Conservation (phyloP, 2,888 invertebrate species). For the Stenurella melanura region DNA sequence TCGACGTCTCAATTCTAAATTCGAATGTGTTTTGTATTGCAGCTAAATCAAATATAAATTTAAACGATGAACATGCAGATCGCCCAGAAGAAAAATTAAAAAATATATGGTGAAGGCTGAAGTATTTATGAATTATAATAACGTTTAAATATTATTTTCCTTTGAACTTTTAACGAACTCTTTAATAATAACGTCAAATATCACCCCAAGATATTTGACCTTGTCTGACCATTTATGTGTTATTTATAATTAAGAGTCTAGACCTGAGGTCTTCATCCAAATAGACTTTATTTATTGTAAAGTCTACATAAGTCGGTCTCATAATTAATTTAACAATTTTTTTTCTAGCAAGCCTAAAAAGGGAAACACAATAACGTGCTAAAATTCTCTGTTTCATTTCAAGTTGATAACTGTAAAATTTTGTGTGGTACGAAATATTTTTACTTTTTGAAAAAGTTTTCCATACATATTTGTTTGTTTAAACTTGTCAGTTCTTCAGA, state of each 20-base stretch:
- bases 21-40: too few species aligned
- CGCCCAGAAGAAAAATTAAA: too few species aligned
- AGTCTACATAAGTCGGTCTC: background rate
- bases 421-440: too few species aligned
- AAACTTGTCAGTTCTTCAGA: too few species aligned
- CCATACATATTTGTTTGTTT: too few species aligned
- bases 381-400: slow-evolving; percentile 10
- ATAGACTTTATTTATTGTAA: slow-evolving; percentile 27
- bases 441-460: too few species aligned
- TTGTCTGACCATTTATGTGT: slow-evolving; percentile 51
- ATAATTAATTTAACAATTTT: slow-evolving; percentile 22
- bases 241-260: slow-evolving; percentile 52
- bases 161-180: slow-evolving; percentile 27
- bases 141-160: slow-evolving; percentile 18
- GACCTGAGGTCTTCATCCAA: slow-evolving; percentile 48
- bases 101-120: too few species aligned
- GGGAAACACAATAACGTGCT: slow-evolving; percentile 24
- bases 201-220: slow-evolving; percentile 52
- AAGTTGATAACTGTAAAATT: slow-evolving; percentile 13
- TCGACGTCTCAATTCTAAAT: too few species aligned
- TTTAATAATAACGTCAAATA: slow-evolving; percentile 41
- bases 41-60: too few species aligned
- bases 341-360: slow-evolving; percentile 17
- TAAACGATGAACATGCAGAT: too few species aligned
- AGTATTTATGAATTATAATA: background rate